A percentile compares a stretch with the other conserved stretches of the same genome.
These are phyloP conservation scores for Uloborus diversus DNA, from an alignment of 1,140 invertebrate species.

Conservation along the genomic window DNA sequence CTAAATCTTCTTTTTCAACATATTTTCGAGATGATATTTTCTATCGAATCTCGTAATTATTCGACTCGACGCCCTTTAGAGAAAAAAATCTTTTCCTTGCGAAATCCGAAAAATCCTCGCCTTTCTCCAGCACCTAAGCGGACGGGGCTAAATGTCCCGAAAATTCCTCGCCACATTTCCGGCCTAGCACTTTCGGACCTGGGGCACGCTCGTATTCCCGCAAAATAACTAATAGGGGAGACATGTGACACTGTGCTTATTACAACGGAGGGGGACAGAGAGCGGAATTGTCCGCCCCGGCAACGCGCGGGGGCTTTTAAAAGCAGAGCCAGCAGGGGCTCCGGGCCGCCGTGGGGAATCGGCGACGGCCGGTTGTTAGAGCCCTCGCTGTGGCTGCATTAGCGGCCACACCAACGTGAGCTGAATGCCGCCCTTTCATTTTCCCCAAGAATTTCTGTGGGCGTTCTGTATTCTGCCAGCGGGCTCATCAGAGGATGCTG, in stretches of 20 bases:
- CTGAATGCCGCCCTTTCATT: conserved; percentile 41
- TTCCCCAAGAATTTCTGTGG: conserved; percentile 30
- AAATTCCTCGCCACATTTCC: conserved; percentile 25
- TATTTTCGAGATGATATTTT: too few species aligned
- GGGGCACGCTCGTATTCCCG: conserved; percentile 32
- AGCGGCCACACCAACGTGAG: conserved; percentile 47
- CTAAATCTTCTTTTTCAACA: too few species aligned
- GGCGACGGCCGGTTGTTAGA: conserved; percentile 41
- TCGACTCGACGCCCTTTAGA: too few species aligned
- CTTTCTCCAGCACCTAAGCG: too few species aligned
- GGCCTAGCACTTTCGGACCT: conserved; percentile 23
- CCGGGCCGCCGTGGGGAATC: conserved; percentile 36
- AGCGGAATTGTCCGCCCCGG: conserved; percentile 17
- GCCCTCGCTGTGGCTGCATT: conserved; percentile 38
- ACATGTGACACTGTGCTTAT: conserved; percentile 45
- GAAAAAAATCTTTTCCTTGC: too few species aligned
- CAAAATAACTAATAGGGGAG: conserved; percentile 22
- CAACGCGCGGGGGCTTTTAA: conserved; percentile 28
- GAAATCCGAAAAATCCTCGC: too few species aligned
- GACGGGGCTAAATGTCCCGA: too few species aligned
- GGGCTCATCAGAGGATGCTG: conserved; percentile 38
- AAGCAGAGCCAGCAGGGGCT: conserved; percentile 32
- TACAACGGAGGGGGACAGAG: conserved; percentile 6
- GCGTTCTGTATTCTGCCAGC: conserved; percentile 53
- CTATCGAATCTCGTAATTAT: too few species aligned